Base-by-base conservation (phyloP, 2,113 vertebrate genomes). In the Alexandromys fortis region DNA sequence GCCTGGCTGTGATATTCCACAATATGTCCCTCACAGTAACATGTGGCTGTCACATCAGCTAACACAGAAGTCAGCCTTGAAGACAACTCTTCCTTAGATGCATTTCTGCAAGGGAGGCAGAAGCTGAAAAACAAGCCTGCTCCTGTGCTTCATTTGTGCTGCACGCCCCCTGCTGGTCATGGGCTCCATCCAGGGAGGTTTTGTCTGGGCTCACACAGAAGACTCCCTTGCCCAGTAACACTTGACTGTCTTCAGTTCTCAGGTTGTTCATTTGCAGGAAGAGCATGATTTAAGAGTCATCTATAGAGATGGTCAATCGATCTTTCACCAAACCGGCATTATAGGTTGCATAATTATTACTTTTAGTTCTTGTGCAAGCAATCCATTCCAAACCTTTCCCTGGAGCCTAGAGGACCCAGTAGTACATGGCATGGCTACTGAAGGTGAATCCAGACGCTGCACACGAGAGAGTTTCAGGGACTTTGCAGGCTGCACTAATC, bases 31-130 rank as follows among this genome's bases (percentile, higher is more conserved):
- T 38, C 35, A 38, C n/a, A 38, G 35, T 2, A 72, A 38, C 2
- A 38, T 9, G 35, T 21, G 70, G 7, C 17, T n/a, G 70, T 73
- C 70, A 22, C 35, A 35, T 73, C 19, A 3, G 19, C 35, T 38
- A 38, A 38, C 70, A 38, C 70, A 73, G 7, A 73, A 73, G 19
- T 38, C 70, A n/a, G 3, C 5, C n/a, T 73, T 38, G 70, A 38
- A n/a, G 70, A 38, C 17, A 73, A 9, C 35, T 73, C 3, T 38
- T 73, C n/a, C 17, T n/a, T 21, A 38, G 35, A 21, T 38, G 17
- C 1, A 3, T 38, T 73, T 73, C n/a, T 38, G 3, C 3, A 38
- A 6, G 33, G 3, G 17, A n/a, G 9, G 7, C 3, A 9, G 7
- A 72, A 72, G 35, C 70, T 72, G 70, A 72, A 73, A n/a, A 38